Conservation (phyloP, 2,888 invertebrate species). For the Ectropis crepuscularia region DNA sequence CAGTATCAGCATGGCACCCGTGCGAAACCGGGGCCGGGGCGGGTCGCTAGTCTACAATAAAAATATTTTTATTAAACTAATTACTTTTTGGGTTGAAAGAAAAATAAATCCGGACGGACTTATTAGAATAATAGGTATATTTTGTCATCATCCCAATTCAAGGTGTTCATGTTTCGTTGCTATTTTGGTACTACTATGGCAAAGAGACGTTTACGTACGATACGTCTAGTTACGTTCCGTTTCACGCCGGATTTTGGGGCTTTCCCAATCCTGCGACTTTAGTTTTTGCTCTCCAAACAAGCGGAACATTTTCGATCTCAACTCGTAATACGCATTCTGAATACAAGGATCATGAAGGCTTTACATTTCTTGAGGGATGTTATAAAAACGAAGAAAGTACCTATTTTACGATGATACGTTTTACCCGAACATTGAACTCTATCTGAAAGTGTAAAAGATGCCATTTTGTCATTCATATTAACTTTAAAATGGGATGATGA, state of each 20-base stretch:
- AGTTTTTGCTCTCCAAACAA: slow-evolving; percentile 45
- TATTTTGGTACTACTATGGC: slow-evolving; percentile 53
- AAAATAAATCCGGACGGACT: no score
- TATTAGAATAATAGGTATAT: no score
- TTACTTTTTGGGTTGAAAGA: no score
- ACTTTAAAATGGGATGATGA: slow-evolving; percentile 17
- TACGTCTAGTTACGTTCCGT: slow-evolving; percentile 51
- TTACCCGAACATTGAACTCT: slow-evolving; percentile 15
- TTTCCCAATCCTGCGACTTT: slow-evolving; percentile 39
- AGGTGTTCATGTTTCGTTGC: background rate
- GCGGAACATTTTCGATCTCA: slow-evolving; percentile 20
- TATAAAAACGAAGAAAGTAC: slow-evolving; percentile 26
- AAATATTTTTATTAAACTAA: no score
- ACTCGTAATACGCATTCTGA: slow-evolving; percentile 20
- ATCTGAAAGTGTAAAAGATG: slow-evolving; percentile 16
- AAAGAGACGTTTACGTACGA: slow-evolving; percentile 48
- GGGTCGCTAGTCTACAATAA: no score
- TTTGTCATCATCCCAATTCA: no score
- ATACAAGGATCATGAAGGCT: slow-evolving; percentile 24
- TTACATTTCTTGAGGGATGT: slow-evolving; percentile 25
- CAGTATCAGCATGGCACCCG: no score
- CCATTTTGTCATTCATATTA: slow-evolving; percentile 21
- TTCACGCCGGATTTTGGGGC: slow-evolving; percentile 48
- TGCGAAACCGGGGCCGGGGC: no score
- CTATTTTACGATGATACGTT: slow-evolving; percentile 24